Conservation (phyloP, 2,113 vertebrate species). For the Monopterus albus region DNA sequence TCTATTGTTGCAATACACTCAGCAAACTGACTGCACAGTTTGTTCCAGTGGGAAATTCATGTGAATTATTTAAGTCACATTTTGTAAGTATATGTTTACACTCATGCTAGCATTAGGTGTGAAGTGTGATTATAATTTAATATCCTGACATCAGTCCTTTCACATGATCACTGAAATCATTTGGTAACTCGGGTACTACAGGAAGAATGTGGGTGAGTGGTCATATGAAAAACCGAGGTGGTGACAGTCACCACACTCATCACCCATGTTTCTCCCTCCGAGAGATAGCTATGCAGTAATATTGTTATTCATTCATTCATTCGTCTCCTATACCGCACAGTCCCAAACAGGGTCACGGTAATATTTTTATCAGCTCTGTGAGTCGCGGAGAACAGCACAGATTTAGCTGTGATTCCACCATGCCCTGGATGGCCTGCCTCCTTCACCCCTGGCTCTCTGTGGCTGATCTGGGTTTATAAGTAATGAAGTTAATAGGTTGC, state of each 20-base stretch:
- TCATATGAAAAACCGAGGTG: neutral
- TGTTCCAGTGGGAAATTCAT: conserved; percentile 31
- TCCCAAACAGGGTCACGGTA: neutral
- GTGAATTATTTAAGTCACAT: conserved; percentile 62
- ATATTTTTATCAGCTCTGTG: conserved; percentile 10
- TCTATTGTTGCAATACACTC: conserved; percentile 40
- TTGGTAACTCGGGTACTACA: neutral
- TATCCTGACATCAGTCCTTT: neutral
- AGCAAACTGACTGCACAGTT: conserved; percentile 42
- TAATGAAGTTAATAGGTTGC: conserved; percentile 32
- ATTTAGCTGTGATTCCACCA: neutral
- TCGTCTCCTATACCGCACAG: too few species aligned
- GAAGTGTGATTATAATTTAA: neutral
- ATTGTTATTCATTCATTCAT: conserved; percentile 23
- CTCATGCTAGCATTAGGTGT: neutral
- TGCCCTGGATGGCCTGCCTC: neutral
- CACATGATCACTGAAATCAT: neutral
- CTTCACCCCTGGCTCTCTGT: conserved; percentile 10
- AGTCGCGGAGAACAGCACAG: conserved; percentile 9
- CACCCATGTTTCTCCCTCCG: neutral
- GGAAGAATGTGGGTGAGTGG: neutral
- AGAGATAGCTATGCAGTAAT: neutral
- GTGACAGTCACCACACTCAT: conserved; percentile 3
- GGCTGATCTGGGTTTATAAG: conserved; percentile 22
- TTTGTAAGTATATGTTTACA: conserved; percentile 23